Conservation (phyloP, 64 coral and sea anemone genomes). For the Astreopora myriophthalma region DNA sequence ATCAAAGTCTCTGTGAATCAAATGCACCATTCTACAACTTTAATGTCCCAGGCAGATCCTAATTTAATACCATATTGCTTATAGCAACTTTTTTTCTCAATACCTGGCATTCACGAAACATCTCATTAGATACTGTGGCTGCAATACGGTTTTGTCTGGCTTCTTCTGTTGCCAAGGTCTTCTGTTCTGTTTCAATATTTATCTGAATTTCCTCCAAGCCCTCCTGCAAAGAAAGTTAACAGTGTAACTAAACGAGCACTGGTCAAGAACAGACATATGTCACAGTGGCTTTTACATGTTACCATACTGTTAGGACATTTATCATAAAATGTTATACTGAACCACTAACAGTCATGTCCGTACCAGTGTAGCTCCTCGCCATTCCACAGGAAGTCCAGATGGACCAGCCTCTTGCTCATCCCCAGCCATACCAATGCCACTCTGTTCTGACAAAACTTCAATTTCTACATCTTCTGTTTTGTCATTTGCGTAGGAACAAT, state of each 20-base stretch:
- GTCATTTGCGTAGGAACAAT: neutral
- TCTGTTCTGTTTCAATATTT: slow-evolving; percentile 75
- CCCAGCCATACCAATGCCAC: neutral
- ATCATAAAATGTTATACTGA: too few relatives aligned
- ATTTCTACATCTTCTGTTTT: neutral
- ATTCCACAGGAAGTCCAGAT: slow-evolving; percentile 47
- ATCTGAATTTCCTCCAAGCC: slow-evolving; percentile 79
- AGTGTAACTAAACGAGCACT: too few relatives aligned
- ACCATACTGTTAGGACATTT: too few relatives aligned
- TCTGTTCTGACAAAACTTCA: neutral
- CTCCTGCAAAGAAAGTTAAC: slow-evolving; percentile 59
- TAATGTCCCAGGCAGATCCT: neutral
- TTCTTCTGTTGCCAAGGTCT: slow-evolving; percentile 68
- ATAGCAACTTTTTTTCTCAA: neutral
- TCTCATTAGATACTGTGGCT: slow-evolving; percentile 89
- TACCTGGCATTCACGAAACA: slow-evolving; percentile 96
- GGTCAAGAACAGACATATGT: neutral
- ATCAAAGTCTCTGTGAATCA: too few relatives aligned
- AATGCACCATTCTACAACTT: too few relatives aligned
- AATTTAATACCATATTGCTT: neutral
- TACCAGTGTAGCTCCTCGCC: slow-evolving; percentile 33
- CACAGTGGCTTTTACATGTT: too few relatives aligned
- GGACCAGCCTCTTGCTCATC: slow-evolving; percentile 12
- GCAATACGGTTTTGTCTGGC: slow-evolving; percentile 81
- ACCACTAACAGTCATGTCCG: neutral